These are phyloP conservation scores for Lethrus apterus DNA, from an alignment of 1,140 invertebrate species.

Conservation along the genomic window DNA sequence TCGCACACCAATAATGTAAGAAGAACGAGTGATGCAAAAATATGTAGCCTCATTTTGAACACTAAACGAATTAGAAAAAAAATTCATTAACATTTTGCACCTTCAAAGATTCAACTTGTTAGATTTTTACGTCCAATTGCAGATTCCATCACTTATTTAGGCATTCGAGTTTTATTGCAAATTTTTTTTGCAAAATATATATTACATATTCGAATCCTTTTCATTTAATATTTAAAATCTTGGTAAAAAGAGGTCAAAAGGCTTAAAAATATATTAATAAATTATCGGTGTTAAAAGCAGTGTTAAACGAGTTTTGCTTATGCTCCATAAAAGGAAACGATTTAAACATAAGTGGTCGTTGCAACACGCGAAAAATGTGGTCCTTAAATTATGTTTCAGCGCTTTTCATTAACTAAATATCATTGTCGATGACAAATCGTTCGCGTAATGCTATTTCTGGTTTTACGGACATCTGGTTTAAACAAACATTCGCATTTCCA, in stretches of 20 bases:
- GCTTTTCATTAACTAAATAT: too few relatives aligned
- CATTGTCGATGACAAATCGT: slow-evolving; percentile 2
- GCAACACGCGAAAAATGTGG: too few relatives aligned
- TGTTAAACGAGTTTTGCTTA: neutral
- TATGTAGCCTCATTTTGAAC: slow-evolving; percentile 3
- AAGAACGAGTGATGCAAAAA: neutral
- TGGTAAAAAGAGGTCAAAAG: too few relatives aligned
- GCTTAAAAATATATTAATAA: too few relatives aligned
- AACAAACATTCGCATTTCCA: slow-evolving; percentile 7
- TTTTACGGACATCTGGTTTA: slow-evolving; percentile 5
- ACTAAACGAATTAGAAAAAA: neutral
- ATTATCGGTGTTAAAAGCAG: neutral
- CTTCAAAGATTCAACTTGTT: too few relatives aligned
- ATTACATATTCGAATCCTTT: neutral
- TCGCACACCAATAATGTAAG: neutral
- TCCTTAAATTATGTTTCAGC: too few relatives aligned
- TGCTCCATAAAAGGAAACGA: neutral
- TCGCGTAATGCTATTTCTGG: slow-evolving; percentile 6
- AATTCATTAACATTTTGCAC: neutral
- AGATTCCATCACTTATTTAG: too few relatives aligned
- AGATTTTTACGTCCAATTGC: too few relatives aligned
- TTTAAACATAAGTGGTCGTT: neutral
- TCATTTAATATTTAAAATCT: too few relatives aligned
- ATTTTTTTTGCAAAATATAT: neutral
- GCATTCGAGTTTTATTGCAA: neutral